These are phyloP conservation scores for Prolemur simus DNA, from an alignment of 2,113 vertebrate genomes.

Conservation along the genomic window DNA sequence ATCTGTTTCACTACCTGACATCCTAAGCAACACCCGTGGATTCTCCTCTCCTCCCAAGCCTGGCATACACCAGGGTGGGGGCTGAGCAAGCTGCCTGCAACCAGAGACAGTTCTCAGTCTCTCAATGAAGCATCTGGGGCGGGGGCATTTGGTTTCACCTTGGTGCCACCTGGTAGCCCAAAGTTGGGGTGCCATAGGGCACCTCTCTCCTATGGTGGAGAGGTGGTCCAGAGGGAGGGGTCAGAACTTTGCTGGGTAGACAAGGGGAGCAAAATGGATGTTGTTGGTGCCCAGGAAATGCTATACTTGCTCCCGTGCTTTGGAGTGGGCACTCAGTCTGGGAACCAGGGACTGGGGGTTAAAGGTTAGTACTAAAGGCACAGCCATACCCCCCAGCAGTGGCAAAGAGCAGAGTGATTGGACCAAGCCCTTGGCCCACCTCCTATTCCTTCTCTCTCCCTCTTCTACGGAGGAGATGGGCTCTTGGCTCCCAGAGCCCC, in stretches of 20 bases:
- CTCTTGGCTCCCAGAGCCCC: not conserved
- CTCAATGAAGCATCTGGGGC: not conserved
- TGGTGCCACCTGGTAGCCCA: not conserved
- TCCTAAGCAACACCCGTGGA: not conserved
- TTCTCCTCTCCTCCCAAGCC: not conserved
- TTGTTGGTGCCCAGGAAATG: not conserved
- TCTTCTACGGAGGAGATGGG: not conserved
- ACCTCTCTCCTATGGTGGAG: not conserved
- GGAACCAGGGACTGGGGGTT: not conserved
- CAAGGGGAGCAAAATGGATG: not conserved
- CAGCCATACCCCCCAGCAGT: not conserved
- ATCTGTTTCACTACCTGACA: not conserved
- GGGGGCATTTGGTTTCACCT: not conserved
- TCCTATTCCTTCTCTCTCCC: not conserved
- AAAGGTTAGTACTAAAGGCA: conserved; percentile 7
- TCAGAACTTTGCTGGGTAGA: not conserved
- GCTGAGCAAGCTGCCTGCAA: not conserved
- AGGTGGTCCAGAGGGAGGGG: not conserved
- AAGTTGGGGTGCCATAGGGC: not conserved
- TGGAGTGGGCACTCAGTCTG: not conserved
- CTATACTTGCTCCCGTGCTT: not conserved
- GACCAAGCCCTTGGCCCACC: not conserved
- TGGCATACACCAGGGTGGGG: not conserved
- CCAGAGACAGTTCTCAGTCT: not conserved
- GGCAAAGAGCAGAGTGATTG: not conserved